phyloP scores from a whole-genome alignment of 92 coral and sea anemone genomes.

The Actinernus sp. region DNA sequence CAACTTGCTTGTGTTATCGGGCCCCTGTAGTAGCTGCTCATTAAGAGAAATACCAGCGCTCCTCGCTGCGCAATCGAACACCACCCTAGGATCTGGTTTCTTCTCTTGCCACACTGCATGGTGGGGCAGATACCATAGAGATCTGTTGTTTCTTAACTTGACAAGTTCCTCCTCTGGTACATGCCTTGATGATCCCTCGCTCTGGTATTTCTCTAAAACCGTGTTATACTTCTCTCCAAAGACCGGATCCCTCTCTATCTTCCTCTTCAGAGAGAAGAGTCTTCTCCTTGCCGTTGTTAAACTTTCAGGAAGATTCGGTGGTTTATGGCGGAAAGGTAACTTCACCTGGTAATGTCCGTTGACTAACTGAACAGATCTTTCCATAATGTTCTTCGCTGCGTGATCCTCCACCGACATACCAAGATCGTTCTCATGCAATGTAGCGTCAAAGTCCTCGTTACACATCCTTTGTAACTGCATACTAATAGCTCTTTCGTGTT shows the following conservation, averaged over 20 bases:
- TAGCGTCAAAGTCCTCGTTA: constrained; percentile 58
- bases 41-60: constrained; percentile 64
- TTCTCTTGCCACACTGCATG: too few species aligned
- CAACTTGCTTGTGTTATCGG: too few species aligned
- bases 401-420: constrained; percentile 63
- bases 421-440: neutral
- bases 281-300: constrained; percentile 58
- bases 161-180: constrained; percentile 49
- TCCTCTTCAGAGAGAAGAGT: constrained; percentile 53
- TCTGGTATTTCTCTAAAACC: constrained; percentile 65
- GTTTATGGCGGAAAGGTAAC: constrained; percentile 57
- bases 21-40: constrained; percentile 68
- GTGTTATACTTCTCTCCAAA: constrained; percentile 42
- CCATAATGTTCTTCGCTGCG: constrained; percentile 60
- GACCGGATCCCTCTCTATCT: constrained; percentile 56
- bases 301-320: constrained; percentile 66
- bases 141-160: too few species aligned
- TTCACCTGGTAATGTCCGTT: constrained; percentile 74
- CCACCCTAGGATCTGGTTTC: too few species aligned
- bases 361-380: constrained; percentile 52
- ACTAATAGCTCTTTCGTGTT: constrained; percentile 35
- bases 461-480: constrained; percentile 62
- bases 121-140: too few species aligned
- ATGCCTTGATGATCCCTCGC: constrained; percentile 64
- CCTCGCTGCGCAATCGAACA: too few species aligned